Evolutionary conservation across 2,797 vertebrate genomes (phyloP).

Genomic region (Poeciliopsis turneri): DNA sequence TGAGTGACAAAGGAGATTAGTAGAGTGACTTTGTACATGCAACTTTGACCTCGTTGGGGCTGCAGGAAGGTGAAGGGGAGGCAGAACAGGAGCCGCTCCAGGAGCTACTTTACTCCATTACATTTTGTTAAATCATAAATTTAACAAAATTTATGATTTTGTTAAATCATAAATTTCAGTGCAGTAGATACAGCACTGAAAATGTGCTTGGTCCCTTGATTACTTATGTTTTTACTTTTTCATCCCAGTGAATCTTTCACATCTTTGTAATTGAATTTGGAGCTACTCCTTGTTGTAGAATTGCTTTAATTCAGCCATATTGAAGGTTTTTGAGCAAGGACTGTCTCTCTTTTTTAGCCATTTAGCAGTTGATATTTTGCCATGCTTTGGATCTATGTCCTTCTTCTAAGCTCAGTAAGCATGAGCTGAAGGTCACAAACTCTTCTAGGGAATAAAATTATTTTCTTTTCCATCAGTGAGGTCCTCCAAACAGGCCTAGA

Average conservation of each 20-base stretch:
- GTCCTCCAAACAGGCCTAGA: not conserved
- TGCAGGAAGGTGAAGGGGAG: conserved; percentile 61
- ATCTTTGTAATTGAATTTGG: not conserved
- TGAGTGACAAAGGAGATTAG: conserved; percentile 89
- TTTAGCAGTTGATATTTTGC: not conserved
- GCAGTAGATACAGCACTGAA: not conserved
- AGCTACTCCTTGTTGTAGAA: not conserved
- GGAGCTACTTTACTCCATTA: not conserved
- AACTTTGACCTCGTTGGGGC: conserved; percentile 79
- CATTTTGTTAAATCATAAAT: conserved; percentile 5
- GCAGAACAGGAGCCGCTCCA: conserved; percentile 10
- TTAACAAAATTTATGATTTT: too few species aligned
- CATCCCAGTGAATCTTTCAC: not conserved
- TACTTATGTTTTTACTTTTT: not conserved
- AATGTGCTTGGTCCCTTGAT: not conserved
- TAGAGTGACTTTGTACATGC: conserved; percentile 79
- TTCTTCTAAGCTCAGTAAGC: not conserved
- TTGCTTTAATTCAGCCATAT: not conserved
- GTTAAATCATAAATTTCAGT: not conserved
- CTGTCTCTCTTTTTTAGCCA: not conserved
- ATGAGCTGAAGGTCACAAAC: not conserved
- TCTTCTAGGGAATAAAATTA: not conserved
- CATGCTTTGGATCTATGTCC: not conserved
- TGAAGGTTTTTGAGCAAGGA: not conserved
- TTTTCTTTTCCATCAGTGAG: not conserved